A percentile compares a stretch with the other conserved stretches of the same genome.
phyloP scores from a whole-genome alignment of 37 sponge, comb jelly and placozoan species.

The Chondrosia reniformis region DNA sequence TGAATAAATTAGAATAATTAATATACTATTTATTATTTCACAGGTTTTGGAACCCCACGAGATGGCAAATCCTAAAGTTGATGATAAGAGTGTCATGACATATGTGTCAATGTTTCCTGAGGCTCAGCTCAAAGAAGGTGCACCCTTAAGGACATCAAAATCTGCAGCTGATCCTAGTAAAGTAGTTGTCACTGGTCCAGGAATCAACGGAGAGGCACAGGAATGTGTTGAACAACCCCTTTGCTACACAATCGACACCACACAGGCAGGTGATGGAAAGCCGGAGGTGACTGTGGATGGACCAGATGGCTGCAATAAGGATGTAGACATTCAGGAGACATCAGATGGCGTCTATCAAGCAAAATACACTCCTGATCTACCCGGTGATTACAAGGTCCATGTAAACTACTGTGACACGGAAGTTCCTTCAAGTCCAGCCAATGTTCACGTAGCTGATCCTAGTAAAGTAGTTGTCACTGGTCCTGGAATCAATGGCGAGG shows the following conservation, averaged over 20 bases:
- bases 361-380: slow-evolving; percentile 47
- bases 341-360: slow-evolving; percentile 34
- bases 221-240: slow-evolving; percentile 42
- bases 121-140: slow-evolving; percentile 69
- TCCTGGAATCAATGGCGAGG: slow-evolving; percentile 77
- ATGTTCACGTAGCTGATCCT: slow-evolving; percentile 54
- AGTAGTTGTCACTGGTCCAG: slow-evolving; percentile 59
- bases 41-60: slow-evolving; percentile 86
- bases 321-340: slow-evolving; percentile 28
- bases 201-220: slow-evolving; percentile 39
- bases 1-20: too few species aligned
- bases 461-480: slow-evolving; percentile 60
- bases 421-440: slow-evolving; percentile 42
- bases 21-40: too few species aligned
- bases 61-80: slow-evolving; percentile 89
- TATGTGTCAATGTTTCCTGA: slow-evolving; percentile 94
- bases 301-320: slow-evolving; percentile 40
- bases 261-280: slow-evolving; percentile 68
- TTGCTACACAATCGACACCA: slow-evolving; percentile 48
- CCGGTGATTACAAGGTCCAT: slow-evolving; percentile 50
- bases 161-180: slow-evolving; percentile 63
- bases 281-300: slow-evolving; percentile 58
- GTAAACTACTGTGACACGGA: slow-evolving; percentile 62
- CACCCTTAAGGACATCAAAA: slow-evolving; percentile 51
- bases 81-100: slow-evolving; percentile 97